These are phyloP conservation scores for Yasuhikotakia modesta DNA, from an alignment of 2,797 vertebrate genomes.

Conservation along the genomic window DNA sequence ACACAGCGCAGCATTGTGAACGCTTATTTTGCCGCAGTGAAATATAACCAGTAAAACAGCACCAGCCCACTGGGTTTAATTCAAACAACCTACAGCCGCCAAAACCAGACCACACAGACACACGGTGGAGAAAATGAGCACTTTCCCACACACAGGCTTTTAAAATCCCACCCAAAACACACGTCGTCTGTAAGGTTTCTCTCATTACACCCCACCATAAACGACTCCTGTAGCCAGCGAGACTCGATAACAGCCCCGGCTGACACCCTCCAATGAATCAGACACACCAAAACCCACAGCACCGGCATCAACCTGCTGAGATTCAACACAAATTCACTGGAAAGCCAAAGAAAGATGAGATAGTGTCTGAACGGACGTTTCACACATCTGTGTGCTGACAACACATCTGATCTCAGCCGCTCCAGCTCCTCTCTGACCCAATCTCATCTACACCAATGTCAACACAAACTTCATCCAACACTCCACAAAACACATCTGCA, in stretches of 20 bases:
- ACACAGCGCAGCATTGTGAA: slow-evolving; percentile 57
- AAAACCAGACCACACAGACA: slow-evolving; percentile 51
- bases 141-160: slow-evolving; percentile 40
- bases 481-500: not conserved
- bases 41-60: slow-evolving; percentile 59
- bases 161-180: slow-evolving; percentile 49
- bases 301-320: not conserved
- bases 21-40: slow-evolving; percentile 50
- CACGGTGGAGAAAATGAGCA: slow-evolving; percentile 25
- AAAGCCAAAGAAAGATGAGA: not conserved
- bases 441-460: no score
- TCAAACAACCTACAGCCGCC: slow-evolving; percentile 53
- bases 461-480: no score
- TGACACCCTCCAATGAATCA: slow-evolving; percentile 27
- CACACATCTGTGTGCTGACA: not conserved
- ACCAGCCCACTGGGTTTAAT: slow-evolving; percentile 44
- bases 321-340: not conserved
- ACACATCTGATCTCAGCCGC: not conserved
- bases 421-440: not conserved
- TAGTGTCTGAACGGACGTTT: not conserved
- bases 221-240: slow-evolving; percentile 45
- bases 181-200: slow-evolving; percentile 41
- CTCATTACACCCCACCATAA: slow-evolving; percentile 43
- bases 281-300: not conserved
- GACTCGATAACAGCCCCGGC: slow-evolving; percentile 19